Evolutionary conservation across 2,888 invertebrate species (phyloP).

Genomic region (Strigamia crassipes): DNA sequence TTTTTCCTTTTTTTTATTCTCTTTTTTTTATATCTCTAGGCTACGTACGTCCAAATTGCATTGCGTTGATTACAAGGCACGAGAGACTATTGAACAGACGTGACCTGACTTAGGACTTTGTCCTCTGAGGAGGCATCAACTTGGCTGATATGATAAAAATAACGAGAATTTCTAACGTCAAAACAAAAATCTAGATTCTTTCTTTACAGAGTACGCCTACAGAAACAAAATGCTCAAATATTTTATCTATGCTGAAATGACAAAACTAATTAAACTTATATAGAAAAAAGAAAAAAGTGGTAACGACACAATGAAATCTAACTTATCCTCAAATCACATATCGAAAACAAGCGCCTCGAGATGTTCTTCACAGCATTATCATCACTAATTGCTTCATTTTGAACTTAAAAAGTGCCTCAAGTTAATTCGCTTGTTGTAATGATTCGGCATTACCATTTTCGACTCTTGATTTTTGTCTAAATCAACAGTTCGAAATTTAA

Average conservation of each 20-base stretch:
- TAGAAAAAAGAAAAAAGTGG: neutral
- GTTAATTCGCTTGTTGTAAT: neutral
- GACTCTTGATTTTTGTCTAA: neutral
- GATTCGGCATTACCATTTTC: neutral
- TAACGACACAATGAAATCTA: neutral
- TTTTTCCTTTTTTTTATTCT: neutral
- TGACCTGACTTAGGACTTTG: slow-evolving; percentile 34
- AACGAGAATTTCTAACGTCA: slow-evolving; percentile 12
- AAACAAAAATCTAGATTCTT: slow-evolving; percentile 5
- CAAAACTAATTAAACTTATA: neutral
- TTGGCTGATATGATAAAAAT: slow-evolving; percentile 22
- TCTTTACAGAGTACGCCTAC: neutral
- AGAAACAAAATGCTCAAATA: neutral
- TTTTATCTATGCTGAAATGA: neutral
- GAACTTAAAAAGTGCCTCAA: slow-evolving; percentile 11
- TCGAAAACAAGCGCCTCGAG: neutral
- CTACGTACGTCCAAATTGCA: slow-evolving; percentile 37
- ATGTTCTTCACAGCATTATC: neutral
- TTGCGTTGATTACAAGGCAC: slow-evolving; percentile 37
- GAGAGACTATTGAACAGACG: slow-evolving; percentile 30
- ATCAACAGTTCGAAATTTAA: neutral
- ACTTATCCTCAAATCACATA: neutral
- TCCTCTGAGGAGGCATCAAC: slow-evolving; percentile 20
- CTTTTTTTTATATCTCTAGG: slow-evolving; percentile 33
- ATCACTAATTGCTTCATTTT: slow-evolving; percentile 17